Conservation (phyloP, 2,888 invertebrate species). For the Hirtodrosophila histrioides region DNA sequence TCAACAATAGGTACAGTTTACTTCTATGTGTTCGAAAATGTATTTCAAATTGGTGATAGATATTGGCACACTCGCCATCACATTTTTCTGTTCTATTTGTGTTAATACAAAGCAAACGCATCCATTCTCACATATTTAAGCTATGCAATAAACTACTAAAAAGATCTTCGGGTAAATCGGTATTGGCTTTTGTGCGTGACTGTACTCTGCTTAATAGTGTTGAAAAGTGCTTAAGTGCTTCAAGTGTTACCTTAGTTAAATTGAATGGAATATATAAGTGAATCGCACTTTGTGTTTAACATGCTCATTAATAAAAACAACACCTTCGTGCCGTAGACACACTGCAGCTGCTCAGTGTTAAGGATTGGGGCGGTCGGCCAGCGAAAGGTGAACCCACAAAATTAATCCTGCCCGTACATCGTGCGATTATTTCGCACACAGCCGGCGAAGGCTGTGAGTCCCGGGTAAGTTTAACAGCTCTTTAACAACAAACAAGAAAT, state of each 20-base stretch:
- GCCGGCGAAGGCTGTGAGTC: constrained; percentile 87
- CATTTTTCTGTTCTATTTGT: constrained; percentile 5
- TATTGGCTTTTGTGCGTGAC: constrained; percentile 15
- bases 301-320: constrained; percentile 28
- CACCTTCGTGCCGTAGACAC: constrained; percentile 40
- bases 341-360: constrained; percentile 86
- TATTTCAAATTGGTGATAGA: constrained; percentile 36
- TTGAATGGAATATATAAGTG: constrained; percentile 79
- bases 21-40: constrained; percentile 50
- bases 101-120: background rate
- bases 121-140: constrained; percentile 5
- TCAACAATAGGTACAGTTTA: constrained; percentile 84
- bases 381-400: constrained; percentile 85
- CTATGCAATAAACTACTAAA: constrained; percentile 16
- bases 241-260: constrained; percentile 75
- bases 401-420: constrained; percentile 85
- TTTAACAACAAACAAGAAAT: no score
- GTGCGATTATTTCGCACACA: constrained; percentile 88
- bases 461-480: constrained; percentile 83
- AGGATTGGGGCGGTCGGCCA: constrained; percentile 89
- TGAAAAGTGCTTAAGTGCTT: constrained; percentile 48
- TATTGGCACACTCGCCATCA: constrained; percentile 17
- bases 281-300: constrained; percentile 25
- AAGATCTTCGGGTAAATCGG: constrained; percentile 2
- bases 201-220: constrained; percentile 42